Base-by-base conservation (phyloP, 2,797 vertebrate genomes). In the Schizopygopsis malacanthus region DNA sequence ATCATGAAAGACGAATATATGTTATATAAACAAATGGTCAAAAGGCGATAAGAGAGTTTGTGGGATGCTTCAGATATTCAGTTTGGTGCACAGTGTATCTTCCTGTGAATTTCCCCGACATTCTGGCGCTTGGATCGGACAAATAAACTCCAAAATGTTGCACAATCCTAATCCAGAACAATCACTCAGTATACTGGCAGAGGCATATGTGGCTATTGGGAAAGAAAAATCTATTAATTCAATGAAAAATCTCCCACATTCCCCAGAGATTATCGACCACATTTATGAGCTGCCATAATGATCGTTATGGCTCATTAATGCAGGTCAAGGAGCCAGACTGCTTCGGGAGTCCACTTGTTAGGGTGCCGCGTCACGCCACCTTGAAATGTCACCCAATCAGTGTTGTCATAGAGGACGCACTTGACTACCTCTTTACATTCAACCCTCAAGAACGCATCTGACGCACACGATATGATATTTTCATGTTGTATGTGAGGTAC, bases 361-460 rank as follows among this genome's bases (percentile, higher is more conserved):
- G 16, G 33, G 43, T 43, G 11, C 59, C n/a, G 59, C 1, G n/a
- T 61, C 13, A 12, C 5, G 5, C 12, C 25, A 15, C 22, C 7
- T 13, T 47, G 33, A 72, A 73, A 85, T 81, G 69, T 43, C 61
- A 82, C 15, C 41, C 54, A 37, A 61, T 86, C 71, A 63, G 50
- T 0, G 39, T 11, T 70, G 85, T 47, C 72, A 82, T 16, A 28
- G 71, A 28, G 16, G 7, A 76, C 12, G 2, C 73, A 78, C 41
- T 69, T 84, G 9, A 84, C 61, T 22, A n/a, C 6, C 33, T 47
- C 56, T 33, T 39, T 50, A 10, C 20, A 25, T 33, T 50, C 20
- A 82, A 7, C 37, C 45, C 4, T 63, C 4, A 78, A 33, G 5
- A 71, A 81, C 4, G 22, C n/a, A 43, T 76, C 50, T 77, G 50